These are phyloP conservation scores for Cygnus olor DNA, from an alignment of 2,797 vertebrate genomes.

Conservation along the genomic window DNA sequence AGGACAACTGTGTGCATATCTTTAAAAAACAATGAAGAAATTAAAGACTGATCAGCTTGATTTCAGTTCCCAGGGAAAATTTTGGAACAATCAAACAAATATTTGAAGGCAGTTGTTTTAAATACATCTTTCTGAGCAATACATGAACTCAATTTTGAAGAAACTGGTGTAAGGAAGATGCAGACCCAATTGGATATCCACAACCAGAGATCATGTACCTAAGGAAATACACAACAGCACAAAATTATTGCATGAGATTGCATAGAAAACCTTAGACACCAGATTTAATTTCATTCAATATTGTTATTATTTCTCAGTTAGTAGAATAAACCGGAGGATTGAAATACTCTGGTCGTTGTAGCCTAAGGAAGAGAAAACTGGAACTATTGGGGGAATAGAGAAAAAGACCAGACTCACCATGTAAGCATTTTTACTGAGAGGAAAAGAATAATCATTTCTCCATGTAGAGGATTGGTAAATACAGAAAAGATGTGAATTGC, in stretches of 20 bases:
- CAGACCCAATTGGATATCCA: fast-evolving
- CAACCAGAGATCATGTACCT: neutral
- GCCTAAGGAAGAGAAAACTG: neutral
- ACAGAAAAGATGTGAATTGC: neutral
- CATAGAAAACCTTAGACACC: neutral
- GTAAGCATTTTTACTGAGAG: neutral
- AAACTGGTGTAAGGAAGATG: neutral
- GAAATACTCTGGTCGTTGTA: neutral
- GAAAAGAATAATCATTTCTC: neutral
- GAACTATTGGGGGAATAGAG: neutral
- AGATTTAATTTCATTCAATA: neutral
- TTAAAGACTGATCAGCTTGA: neutral
- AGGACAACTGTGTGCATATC: neutral
- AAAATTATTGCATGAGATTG: neutral
- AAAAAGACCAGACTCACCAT: neutral
- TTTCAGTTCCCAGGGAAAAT: neutral
- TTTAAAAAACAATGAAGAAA: neutral
- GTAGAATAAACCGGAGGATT: neutral
- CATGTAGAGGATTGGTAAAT: neutral
- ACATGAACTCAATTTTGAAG: neutral
- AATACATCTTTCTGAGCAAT: neutral
- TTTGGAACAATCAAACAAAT: neutral
- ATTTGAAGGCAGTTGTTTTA: neutral
- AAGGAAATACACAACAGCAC: neutral
- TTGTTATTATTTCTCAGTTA: neutral